Percentiles rank a stretch among this genome's conserved stretches.
Evolutionary conservation across 2,797 vertebrate genomes (phyloP).

Genomic region (Bufotes viridis): DNA sequence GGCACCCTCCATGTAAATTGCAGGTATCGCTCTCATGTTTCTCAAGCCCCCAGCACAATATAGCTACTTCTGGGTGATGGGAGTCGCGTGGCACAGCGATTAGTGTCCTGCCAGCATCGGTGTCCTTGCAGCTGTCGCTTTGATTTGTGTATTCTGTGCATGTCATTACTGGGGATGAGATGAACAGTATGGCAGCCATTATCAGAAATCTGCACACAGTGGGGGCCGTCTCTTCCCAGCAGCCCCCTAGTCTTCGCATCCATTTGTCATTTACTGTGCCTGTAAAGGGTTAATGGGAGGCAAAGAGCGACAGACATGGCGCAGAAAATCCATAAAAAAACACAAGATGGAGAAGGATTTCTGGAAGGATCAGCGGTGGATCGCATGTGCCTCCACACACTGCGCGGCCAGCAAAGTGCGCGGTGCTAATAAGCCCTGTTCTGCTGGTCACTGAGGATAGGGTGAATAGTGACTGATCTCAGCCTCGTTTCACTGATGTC

Average conservation of each 20-base stretch:
- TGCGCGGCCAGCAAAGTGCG: neutral
- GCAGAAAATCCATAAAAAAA: neutral
- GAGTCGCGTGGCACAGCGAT: neutral
- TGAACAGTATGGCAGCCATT: slow-evolving; percentile 4
- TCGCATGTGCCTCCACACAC: neutral
- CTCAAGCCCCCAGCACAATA: neutral
- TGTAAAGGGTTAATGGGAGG: neutral
- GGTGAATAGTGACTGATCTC: no score
- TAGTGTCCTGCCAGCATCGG: neutral
- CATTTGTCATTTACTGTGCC: neutral
- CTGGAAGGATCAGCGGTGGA: neutral
- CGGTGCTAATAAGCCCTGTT: neutral
- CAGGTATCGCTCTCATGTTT: neutral
- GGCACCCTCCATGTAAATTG: no score
- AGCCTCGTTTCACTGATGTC: no score
- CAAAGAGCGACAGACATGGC: neutral
- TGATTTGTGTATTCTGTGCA: neutral
- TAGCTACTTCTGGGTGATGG: neutral
- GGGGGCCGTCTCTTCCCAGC: neutral
- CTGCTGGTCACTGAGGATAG: no score
- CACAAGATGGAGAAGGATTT: no score
- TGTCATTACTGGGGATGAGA: neutral
- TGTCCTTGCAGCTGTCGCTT: neutral
- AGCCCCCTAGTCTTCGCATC: neutral
- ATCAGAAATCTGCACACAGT: neutral